Evolutionary conservation across 2,888 invertebrate species (phyloP), one percentile per base, ranked within the genome.

Genomic region (Lymantria dispar): DNA sequence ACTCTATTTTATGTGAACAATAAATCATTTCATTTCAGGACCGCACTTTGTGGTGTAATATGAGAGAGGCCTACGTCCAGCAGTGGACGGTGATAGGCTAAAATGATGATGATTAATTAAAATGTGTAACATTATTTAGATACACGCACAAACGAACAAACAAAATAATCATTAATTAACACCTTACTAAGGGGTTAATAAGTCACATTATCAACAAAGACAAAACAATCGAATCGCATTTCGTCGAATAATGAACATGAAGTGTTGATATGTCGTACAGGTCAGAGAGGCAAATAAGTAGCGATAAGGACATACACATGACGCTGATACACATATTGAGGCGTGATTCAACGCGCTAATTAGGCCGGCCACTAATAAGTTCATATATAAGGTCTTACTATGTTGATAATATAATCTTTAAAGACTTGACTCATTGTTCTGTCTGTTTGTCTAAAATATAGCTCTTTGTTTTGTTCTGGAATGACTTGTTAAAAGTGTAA

Each of bases 261-360:
- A 73, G 68, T 66, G 64, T 58, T 68, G 68, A 69, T 70, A 76
- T 82, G 79, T 82, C 74, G 60, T 70, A 69, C 67, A 77, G 84
- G 85, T 87, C 87, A 87, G 64, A 77, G 71, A 74, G 77, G 76
- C 79, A 84, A 76, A 78, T 72, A 75, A 70, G 66, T 59, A 54
- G 58, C 55, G 85, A 86, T 85, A 85, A 85, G 76, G 62, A 73
- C 48, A 62, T 42, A 64, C 62, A 64, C 66, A 58, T 57, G 56
- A 60, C 58, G 56, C 48, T 53, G 64, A 68, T 65, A 66, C 49
- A 61, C 66, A 38, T 66, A 64, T 56, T 64, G 62, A 66, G 66
- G 74, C 66, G 68, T 74, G 75, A 78, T 78, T 78, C 73, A 76
- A 76, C 78, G 75, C 74, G 72, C 76, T 82, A 82, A 82, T 81